A percentile compares a stretch with the other conserved stretches of the same genome.
Evolutionary conservation across 1,140 invertebrate species (phyloP).

Genomic region (Orchesella cincta): DNA sequence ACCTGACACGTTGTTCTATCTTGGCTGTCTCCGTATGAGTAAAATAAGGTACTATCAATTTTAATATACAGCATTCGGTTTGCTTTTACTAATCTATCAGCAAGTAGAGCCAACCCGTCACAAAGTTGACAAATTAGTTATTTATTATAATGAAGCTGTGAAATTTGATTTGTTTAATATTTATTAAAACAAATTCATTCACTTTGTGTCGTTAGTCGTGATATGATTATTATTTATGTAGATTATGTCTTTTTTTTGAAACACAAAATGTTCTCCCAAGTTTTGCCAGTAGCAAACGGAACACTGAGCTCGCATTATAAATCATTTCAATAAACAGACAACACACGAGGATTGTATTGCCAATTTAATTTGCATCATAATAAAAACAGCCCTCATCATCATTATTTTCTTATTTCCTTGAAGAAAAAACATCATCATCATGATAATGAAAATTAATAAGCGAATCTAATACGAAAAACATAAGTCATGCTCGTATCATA

Average conservation of each 20-base stretch:
- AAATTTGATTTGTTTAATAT: not conserved
- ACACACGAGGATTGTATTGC: too few species aligned
- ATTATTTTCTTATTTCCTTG: conserved; percentile 5
- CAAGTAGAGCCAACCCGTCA: too few species aligned
- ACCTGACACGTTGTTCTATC: not conserved
- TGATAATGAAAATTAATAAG: conserved; percentile 20
- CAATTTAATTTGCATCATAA: conserved; percentile 19
- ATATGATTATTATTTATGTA: not conserved
- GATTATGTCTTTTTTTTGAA: not conserved
- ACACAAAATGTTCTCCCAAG: not conserved
- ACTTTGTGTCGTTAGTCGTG: not conserved
- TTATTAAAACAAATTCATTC: not conserved
- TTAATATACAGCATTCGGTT: too few species aligned
- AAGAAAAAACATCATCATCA: not conserved
- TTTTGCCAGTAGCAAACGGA: too few species aligned
- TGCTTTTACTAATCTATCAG: too few species aligned
- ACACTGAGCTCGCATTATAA: too few species aligned
- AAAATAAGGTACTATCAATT: too few species aligned
- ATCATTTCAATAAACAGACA: not conserved
- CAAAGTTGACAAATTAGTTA: not conserved
- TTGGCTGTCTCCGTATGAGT: too few species aligned
- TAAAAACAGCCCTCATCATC: not conserved
- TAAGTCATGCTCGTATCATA: not conserved
- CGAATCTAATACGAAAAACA: not conserved
- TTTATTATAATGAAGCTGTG: not conserved